Base-by-base conservation (phyloP, 35 echinoderm and acorn worm species). In the Heliocidaris tuberculata region DNA sequence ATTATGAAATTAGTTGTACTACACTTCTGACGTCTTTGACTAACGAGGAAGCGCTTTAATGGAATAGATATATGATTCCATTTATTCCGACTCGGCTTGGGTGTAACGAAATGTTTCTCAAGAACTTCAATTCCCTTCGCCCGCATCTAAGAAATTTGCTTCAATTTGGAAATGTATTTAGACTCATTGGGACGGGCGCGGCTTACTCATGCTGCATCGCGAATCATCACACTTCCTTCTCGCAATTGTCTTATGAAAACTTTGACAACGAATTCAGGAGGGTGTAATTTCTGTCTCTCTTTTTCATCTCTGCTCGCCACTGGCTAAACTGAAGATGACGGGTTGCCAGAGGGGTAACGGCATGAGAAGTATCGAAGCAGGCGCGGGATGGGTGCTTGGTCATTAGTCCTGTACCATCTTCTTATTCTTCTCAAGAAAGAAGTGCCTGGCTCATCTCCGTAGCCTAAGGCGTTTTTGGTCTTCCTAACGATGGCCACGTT, bases 1-100 rank as follows among this genome's bases (percentile, higher is more conserved):
- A 93, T 93, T 93, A 93, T 93, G 91, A 93, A 93, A 93, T 93
- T 93, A 93, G 91, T 52, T 93, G 47, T 50, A 93, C 91, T 93
- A 49, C 50, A 93, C 91, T 52, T 12, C 27, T 93, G 91, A 93
- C 91, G 91, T 93, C 91, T 93, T 93, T 48, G 91, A 93, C 47
- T 59, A 93, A 93, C 15, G 9, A 93, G 87, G 87, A 89, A 32
- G 87, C 29, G 91, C 16, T 93, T 93, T 93, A 93, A 93, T 93
- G 91, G 91, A 93, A 59, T 93, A 93, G 91, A 93, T 93, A 93
- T 93, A 93, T 93, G 91, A 93, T 93, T 93, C 29, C 48, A 93
- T 93, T 93, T 49, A 93, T 93, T 93, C 50, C 91, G 31, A 30
- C 50, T 48, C 91, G 91, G 91, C 91, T 30, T 49, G 91, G 91